Evolutionary conservation across 2,797 vertebrate species (phyloP).

Genomic region (Microtus obscurus): DNA sequence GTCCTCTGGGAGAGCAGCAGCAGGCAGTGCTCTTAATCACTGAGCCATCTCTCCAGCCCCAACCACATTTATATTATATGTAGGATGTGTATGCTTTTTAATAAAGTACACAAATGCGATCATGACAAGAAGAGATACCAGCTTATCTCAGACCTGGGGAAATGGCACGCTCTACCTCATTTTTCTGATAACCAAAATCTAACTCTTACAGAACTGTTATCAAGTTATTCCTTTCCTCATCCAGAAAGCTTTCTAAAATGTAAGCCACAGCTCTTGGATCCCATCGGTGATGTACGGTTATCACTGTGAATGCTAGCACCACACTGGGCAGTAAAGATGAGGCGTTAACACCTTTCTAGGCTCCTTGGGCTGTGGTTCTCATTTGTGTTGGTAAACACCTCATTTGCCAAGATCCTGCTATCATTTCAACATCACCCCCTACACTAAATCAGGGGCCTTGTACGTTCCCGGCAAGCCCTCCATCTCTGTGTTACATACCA

Average conservation of each 20-base stretch:
- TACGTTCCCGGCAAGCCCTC: neutral
- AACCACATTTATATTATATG: neutral
- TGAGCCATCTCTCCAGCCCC: neutral
- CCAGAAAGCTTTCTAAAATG: conserved; percentile 57
- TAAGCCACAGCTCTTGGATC: neutral
- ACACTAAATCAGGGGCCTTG: neutral
- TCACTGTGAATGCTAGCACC: neutral
- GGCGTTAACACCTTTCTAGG: neutral
- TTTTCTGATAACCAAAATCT: conserved; percentile 54
- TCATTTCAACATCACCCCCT: neutral
- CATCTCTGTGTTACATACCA: neutral
- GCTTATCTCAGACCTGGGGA: conserved; percentile 30
- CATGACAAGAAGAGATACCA: conserved; percentile 14
- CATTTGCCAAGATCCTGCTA: conserved; percentile 1
- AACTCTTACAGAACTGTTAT: conserved; percentile 44
- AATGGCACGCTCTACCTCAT: conserved; percentile 37
- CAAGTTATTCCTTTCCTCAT: neutral
- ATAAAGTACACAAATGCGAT: conserved; percentile 40
- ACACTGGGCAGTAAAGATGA: neutral
- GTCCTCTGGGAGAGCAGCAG: neutral
- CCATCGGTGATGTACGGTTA: neutral
- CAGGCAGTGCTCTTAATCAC: neutral
- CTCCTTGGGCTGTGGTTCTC: conserved; percentile 3
- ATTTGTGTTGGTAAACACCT: conserved; percentile 12
- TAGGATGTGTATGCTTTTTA: neutral